Conservation (phyloP, 1,140 invertebrate species). For the Anoplophora glabripennis region DNA sequence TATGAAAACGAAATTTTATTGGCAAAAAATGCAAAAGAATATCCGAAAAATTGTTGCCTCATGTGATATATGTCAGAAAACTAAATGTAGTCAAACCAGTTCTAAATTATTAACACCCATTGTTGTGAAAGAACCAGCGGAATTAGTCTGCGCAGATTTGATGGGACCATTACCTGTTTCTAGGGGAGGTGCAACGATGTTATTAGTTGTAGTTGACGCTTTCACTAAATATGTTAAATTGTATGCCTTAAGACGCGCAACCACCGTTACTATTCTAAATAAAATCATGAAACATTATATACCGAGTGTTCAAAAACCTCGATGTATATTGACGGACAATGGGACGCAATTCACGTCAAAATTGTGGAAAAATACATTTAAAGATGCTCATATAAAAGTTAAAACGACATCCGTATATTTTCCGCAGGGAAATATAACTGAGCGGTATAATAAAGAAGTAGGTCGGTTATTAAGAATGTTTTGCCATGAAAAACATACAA, state of each 20-base stretch:
- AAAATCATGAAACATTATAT: slow-evolving; percentile 7
- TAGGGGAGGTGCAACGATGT: not conserved
- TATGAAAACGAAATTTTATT: slow-evolving; percentile 1
- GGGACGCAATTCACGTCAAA: slow-evolving; percentile 6
- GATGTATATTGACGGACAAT: slow-evolving; percentile 2
- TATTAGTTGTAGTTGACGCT: slow-evolving; percentile 2
- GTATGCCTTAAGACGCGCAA: slow-evolving; percentile 7
- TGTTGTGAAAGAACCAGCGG: not conserved
- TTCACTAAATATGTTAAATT: slow-evolving; percentile 10
- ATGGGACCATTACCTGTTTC: too few relatives aligned
- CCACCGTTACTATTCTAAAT: not conserved
- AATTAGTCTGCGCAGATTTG: too few relatives aligned
- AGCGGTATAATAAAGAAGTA: slow-evolving; percentile 14
- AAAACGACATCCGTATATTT: slow-evolving; percentile 10
- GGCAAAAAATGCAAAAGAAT: slow-evolving; percentile 10
- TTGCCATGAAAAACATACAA: slow-evolving; percentile 12
- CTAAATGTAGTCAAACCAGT: not conserved
- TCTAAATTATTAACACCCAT: not conserved
- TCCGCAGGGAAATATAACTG: slow-evolving; percentile 2
- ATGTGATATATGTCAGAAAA: slow-evolving; percentile 15
- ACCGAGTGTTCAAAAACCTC: not conserved
- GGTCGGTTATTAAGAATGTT: slow-evolving; percentile 6
- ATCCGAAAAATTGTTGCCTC: not conserved
- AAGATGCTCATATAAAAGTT: not conserved
- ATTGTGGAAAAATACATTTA: slow-evolving; percentile 1